phyloP scores from a whole-genome alignment of 1,140 invertebrate genomes.

The Drosophila sulfurigaster region DNA sequence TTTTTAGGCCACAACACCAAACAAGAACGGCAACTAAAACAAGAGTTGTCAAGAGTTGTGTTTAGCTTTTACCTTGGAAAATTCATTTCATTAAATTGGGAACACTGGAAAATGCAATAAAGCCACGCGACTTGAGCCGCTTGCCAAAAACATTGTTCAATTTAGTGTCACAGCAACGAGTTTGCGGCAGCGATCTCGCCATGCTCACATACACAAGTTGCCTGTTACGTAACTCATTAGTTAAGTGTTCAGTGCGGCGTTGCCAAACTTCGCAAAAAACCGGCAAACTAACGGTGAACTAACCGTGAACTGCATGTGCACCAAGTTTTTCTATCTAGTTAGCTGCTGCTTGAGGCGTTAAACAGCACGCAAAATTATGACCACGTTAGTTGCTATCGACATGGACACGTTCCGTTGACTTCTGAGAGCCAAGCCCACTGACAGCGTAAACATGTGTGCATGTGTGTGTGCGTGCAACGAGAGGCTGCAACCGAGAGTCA shows the following conservation, averaged over 20 bases:
- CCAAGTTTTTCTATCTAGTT: constrained; percentile 38
- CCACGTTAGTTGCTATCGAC: constrained; percentile 32
- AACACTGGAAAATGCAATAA: constrained; percentile 60
- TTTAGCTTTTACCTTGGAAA: constrained; percentile 54
- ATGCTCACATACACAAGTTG: neutral
- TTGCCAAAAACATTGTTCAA: constrained; percentile 36
- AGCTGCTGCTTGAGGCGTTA: constrained; percentile 45
- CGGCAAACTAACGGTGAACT: neutral
- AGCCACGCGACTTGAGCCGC: constrained; percentile 19
- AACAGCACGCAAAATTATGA: constrained; percentile 64
- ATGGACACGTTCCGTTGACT: constrained; percentile 46
- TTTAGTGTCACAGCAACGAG: constrained; percentile 33
- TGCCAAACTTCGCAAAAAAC: neutral
- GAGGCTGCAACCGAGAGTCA: constrained; percentile 24
- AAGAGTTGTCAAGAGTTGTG: constrained; percentile 35
- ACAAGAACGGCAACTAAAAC: constrained; percentile 20
- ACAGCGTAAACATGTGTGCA: neutral
- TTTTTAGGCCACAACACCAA: constrained; percentile 62
- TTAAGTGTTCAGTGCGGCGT: neutral
- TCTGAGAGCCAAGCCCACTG: constrained; percentile 14
- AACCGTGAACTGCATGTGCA: constrained; percentile 24
- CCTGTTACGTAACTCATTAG: neutral
- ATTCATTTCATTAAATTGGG: constrained; percentile 43
- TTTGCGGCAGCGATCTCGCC: constrained; percentile 2
- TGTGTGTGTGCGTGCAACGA: neutral